These are phyloP conservation scores for Phymastichus coffea DNA, from an alignment of 1,140 invertebrate species.

Conservation along the genomic window DNA sequence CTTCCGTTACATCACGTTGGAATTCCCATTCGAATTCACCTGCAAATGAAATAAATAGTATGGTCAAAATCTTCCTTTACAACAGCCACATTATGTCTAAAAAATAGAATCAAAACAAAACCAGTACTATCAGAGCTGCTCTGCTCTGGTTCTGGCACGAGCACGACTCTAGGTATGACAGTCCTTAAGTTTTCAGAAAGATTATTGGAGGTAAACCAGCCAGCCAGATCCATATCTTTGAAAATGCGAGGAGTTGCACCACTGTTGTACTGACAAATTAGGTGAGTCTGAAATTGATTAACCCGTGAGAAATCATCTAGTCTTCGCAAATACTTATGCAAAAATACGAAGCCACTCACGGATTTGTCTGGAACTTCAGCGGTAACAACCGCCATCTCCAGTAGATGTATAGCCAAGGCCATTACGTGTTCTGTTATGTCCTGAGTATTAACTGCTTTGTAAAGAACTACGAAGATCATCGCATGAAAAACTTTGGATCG, in stretches of 20 bases:
- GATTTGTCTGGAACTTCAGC: conserved; percentile 58
- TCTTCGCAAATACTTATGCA: neutral
- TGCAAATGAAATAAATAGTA: conserved; percentile 12
- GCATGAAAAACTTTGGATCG: conserved; percentile 82
- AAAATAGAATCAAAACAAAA: conserved; percentile 5
- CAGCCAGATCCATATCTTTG: conserved; percentile 65
- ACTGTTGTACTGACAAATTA: conserved; percentile 48
- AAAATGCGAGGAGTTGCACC: conserved; percentile 42
- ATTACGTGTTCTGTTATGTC: conserved; percentile 81
- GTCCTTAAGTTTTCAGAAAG: conserved; percentile 79
- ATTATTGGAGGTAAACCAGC: conserved; percentile 77
- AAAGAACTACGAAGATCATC: conserved; percentile 79
- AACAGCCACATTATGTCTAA: conserved; percentile 5
- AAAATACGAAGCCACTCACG: conserved; percentile 34
- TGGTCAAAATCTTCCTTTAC: neutral
- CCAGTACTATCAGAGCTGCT: conserved; percentile 60
- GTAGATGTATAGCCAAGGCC: conserved; percentile 80
- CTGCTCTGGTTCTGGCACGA: conserved; percentile 61
- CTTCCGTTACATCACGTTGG: conserved; percentile 46
- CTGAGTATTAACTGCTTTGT: conserved; percentile 77
- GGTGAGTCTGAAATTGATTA: conserved; percentile 48
- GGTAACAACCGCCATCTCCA: conserved; percentile 79
- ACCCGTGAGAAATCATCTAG: no score
- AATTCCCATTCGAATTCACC: conserved; percentile 51
- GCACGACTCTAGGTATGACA: conserved; percentile 65